Conservation (phyloP, 1,140 invertebrate species). For the Geopemphigus sp. region DNA sequence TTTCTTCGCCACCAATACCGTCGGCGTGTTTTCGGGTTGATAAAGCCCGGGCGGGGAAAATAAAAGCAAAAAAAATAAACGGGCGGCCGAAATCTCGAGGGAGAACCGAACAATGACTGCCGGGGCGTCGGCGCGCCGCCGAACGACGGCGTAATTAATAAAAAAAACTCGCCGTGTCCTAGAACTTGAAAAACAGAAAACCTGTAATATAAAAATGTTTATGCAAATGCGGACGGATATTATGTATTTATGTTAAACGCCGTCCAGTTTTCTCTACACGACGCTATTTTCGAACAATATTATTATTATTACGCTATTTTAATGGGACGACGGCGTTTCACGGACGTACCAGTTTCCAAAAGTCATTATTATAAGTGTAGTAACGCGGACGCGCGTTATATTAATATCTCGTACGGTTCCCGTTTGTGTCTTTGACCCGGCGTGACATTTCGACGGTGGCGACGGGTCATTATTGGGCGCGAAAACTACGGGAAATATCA, state of each 20-base stretch:
- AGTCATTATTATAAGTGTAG: not conserved
- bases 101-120: constrained; percentile 31
- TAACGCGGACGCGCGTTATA: not conserved
- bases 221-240: constrained; percentile 44
- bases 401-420: constrained; percentile 17
- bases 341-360: constrained; percentile 41
- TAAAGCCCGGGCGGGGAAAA: too few relatives aligned
- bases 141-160: too few relatives aligned
- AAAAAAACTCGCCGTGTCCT: not conserved
- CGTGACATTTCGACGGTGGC: constrained; percentile 33
- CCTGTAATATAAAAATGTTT: constrained; percentile 26
- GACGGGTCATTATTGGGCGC: not conserved
- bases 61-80: not conserved
- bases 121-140: not conserved
- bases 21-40: too few relatives aligned
- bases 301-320: constrained; percentile 45
- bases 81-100: not conserved
- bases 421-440: constrained; percentile 37
- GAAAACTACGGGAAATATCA: not conserved
- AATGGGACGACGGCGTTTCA: constrained; percentile 16
- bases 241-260: constrained; percentile 46
- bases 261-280: constrained; percentile 1
- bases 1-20: too few relatives aligned
- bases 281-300: constrained; percentile 31
- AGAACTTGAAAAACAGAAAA: constrained; percentile 15